These are phyloP conservation scores for Drosophila teissieri DNA, from an alignment of 1,140 invertebrate species.

Conservation along the genomic window DNA sequence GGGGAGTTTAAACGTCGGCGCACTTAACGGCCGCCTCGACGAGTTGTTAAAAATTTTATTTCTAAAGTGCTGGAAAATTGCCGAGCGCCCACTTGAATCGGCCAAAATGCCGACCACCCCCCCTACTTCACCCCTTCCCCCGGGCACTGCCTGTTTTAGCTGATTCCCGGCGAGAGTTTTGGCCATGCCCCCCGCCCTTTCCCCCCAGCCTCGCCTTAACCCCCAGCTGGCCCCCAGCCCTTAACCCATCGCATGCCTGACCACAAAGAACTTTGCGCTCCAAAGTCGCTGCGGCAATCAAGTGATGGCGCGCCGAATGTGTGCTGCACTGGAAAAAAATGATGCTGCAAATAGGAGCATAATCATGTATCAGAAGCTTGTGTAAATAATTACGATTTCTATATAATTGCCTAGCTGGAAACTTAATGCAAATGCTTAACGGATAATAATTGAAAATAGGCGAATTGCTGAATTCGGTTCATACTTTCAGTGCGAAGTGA, in stretches of 20 bases:
- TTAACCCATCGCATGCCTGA: slow-evolving; percentile 31
- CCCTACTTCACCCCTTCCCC: background rate
- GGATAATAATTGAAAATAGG: too few relatives aligned
- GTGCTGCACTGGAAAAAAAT: background rate
- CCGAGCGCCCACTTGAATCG: slow-evolving; percentile 61
- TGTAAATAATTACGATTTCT: too few relatives aligned
- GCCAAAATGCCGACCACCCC: background rate
- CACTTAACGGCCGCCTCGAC: slow-evolving; percentile 75
- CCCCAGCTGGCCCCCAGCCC: background rate
- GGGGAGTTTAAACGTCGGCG: slow-evolving; percentile 74
- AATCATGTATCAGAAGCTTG: too few relatives aligned
- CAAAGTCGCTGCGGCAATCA: slow-evolving; percentile 78
- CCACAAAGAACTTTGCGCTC: slow-evolving; percentile 74
- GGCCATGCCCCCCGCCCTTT: background rate
- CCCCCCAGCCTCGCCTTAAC: background rate
- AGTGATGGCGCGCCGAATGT: slow-evolving; percentile 41
- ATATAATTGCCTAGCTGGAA: too few relatives aligned
- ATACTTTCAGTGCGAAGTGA: background rate
- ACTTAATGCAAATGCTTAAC: too few relatives aligned
- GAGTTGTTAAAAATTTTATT: slow-evolving; percentile 81
- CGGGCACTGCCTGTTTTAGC: background rate
- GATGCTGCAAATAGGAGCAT: too few relatives aligned
- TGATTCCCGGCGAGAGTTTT: slow-evolving; percentile 49
- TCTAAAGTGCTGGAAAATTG: slow-evolving; percentile 78
- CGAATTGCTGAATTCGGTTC: too few relatives aligned